Base-by-base conservation (phyloP, 2,113 vertebrate genomes). In the Panurus biarmicus region DNA sequence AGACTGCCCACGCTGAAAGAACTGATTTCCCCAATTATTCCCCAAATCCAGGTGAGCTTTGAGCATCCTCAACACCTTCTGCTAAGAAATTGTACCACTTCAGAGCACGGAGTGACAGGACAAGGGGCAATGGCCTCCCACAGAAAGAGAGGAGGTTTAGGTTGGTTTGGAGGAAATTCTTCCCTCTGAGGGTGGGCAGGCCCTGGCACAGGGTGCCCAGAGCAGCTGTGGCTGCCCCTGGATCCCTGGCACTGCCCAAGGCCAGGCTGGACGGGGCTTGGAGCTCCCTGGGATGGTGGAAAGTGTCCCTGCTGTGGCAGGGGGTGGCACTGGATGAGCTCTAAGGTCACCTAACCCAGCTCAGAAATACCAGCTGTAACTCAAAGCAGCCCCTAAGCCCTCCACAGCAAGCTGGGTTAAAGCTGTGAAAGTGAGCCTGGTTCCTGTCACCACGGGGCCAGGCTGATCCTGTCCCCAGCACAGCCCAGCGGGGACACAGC, bases 401-500 rank as follows among this genome's bases (percentile, higher is more conserved):
- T 54, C 26, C 69, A 38, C 64, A 16, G 13, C 10, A 60, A 89
- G 76, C 91, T 66, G 80, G 47, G 72, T 62, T 66, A 62, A 94
- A 67, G 76, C 76, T 47, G 73, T 73, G 91, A 91, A 87, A 95
- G 87, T 1, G 60, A 91, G 28, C 89, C 22, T 54, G 53, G 89
- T 53, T 73, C 64, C 50, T 24, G 22, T 4, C 56, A 15, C 50
- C 5, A 1, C 56, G 0, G 25, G 61, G 83, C 73, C 33, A 19
- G 81, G 69, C 70, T 81, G 93, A 95, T 66, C 89, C 79, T 7
- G 4, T 62, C 64, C 78, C 70, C 4, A 13, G 25, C 23, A 33
- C 47, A 76, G 48, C 8, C 31, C 31, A 9, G 35, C 14, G 0
- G 4, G 73, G 78, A 70, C 74, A 48, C 42, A 1, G 73, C 64